phyloP scores from a whole-genome alignment of 2,113 vertebrate species.

The Lepus americanus region DNA sequence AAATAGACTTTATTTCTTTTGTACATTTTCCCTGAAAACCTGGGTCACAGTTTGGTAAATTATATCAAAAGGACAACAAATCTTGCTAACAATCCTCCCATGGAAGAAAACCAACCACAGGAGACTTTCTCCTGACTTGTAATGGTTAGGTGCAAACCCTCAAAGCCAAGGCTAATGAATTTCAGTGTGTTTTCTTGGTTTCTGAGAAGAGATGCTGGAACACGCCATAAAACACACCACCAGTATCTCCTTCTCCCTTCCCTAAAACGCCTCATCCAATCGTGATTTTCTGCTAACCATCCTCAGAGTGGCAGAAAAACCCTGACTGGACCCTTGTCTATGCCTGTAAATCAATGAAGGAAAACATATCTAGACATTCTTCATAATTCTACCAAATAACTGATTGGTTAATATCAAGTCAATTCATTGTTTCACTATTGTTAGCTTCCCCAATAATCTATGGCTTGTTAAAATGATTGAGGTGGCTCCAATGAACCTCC shows the following conservation, averaged over 20 bases:
- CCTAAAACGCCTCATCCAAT: not conserved
- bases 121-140: not conserved
- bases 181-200: constrained; percentile 43
- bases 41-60: constrained; percentile 55
- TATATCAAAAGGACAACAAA: constrained; percentile 65
- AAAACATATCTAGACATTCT: not conserved
- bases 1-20: constrained; percentile 57
- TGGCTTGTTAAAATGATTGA: not conserved
- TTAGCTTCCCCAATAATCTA: not conserved
- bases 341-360: not conserved
- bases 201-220: constrained; percentile 52
- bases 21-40: constrained; percentile 57
- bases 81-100: constrained; percentile 50
- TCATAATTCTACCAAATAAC: constrained; percentile 9
- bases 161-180: constrained; percentile 5
- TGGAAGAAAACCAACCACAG: constrained; percentile 11
- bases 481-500: not conserved
- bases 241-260: not conserved
- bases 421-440: not conserved
- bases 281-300: not conserved
- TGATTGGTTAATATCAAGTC: not conserved
- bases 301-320: not conserved
- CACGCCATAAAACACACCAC: not conserved
- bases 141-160: not conserved
- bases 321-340: not conserved